Evolutionary conservation across 2,888 invertebrate species (phyloP).

Genomic region (Theretra japonica): DNA sequence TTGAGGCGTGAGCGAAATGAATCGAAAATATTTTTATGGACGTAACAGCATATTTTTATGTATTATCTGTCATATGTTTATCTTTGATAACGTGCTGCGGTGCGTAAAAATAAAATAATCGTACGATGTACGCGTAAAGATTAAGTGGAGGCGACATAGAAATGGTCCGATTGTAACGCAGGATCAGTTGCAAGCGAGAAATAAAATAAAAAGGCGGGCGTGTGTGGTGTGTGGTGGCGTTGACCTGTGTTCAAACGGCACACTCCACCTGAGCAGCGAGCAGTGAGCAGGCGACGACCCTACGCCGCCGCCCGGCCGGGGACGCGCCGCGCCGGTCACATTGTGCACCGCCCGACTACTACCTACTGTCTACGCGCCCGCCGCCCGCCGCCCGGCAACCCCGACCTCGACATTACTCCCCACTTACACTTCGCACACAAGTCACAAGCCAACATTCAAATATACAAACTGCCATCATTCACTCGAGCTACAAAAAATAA

Average conservation of each 20-base stretch:
- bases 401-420: not conserved
- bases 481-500: not conserved
- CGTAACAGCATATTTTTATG: slow-evolving; percentile 9
- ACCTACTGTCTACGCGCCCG: slow-evolving; percentile 20
- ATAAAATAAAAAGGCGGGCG: slow-evolving; percentile 38
- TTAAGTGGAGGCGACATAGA: not conserved
- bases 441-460: not conserved
- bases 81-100: not conserved
- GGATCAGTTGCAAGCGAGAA: slow-evolving; percentile 32
- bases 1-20: slow-evolving; percentile 36
- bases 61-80: slow-evolving; percentile 12
- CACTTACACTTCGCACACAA: not conserved
- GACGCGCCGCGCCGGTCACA: slow-evolving; percentile 34
- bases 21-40: slow-evolving; percentile 14
- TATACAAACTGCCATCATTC: no score
- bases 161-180: not conserved
- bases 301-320: slow-evolving; percentile 30
- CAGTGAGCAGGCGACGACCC: slow-evolving; percentile 35
- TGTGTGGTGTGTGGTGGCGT: slow-evolving; percentile 40
- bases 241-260: slow-evolving; percentile 38
- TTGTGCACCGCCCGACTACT: slow-evolving; percentile 35
- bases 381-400: not conserved
- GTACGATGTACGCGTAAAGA: not conserved
- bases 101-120: not conserved
- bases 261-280: slow-evolving; percentile 34